A percentile compares a stretch with the other conserved stretches of the same genome.
Conservation (phyloP, 2,888 invertebrate genomes). For the Philonicus albiceps region DNA sequence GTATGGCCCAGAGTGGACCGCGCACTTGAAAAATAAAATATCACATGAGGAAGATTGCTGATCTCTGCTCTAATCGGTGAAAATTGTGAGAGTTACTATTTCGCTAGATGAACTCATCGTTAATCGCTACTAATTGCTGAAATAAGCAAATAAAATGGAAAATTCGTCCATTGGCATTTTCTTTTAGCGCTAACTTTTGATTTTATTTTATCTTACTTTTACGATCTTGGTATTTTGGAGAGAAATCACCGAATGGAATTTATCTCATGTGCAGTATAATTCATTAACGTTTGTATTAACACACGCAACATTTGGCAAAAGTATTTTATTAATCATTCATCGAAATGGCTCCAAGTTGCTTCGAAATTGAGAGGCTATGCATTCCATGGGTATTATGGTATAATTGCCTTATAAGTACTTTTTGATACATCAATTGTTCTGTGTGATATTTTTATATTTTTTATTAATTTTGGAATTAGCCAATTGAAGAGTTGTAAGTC, state of each 20-base stretch:
- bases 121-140: constrained; percentile 1
- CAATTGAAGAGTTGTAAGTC: no score
- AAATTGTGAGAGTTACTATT: not conserved
- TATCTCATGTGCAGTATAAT: not conserved
- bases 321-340: not conserved
- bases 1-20: not conserved
- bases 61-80: not conserved
- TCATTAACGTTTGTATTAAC: not conserved
- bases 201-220: not conserved
- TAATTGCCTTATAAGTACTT: no score
- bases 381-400: not conserved
- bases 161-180: not conserved
- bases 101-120: not conserved
- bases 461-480: no score
- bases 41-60: not conserved
- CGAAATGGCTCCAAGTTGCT: not conserved
- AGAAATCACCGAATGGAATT: not conserved
- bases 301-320: not conserved
- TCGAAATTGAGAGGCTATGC: not conserved
- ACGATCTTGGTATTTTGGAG: not conserved
- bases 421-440: no score
- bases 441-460: no score
- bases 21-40: not conserved
- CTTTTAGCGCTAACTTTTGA: not conserved
- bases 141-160: not conserved